These are phyloP conservation scores for Eutrigla gurnardus DNA, from an alignment of 2,797 vertebrate species.

Conservation along the genomic window DNA sequence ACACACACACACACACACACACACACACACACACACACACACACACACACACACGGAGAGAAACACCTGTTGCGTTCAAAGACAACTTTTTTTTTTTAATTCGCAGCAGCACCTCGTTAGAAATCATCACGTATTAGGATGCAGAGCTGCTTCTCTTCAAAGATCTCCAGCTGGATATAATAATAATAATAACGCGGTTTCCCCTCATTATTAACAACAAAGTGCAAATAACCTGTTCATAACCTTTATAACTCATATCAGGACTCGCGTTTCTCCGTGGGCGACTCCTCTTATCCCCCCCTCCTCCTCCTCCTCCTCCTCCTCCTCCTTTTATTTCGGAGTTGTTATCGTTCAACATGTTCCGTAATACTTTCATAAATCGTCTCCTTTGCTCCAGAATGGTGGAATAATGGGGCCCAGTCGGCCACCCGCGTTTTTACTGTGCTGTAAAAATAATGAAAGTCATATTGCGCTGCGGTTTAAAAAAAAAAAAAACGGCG, in stretches of 20 bases:
- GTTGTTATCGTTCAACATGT: constrained; percentile 71
- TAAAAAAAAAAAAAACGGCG: constrained; percentile 19
- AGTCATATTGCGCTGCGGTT: constrained; percentile 82
- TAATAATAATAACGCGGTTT: constrained; percentile 31
- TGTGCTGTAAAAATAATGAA: constrained; percentile 83
- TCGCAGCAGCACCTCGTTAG: neutral
- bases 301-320: neutral
- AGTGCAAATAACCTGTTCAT: constrained; percentile 47
- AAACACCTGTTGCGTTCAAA: constrained; percentile 54
- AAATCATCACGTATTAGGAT: constrained; percentile 3
- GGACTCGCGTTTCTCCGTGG: constrained; percentile 24
- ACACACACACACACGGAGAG: neutral
- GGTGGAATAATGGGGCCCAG: constrained; percentile 75
- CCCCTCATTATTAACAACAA: constrained; percentile 50
- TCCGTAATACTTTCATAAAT: constrained; percentile 76
- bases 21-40: neutral
- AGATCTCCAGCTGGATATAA: constrained; percentile 46
- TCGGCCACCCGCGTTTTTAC: constrained; percentile 84
- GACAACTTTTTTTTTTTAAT: neutral
- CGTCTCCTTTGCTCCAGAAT: constrained; percentile 58
- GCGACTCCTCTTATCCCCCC: constrained; percentile 38
- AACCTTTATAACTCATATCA: constrained; percentile 39
- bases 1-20: neutral
- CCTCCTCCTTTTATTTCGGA: constrained; percentile 46
- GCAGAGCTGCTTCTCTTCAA: constrained; percentile 1